Evolutionary conservation across 2,888 invertebrate genomes (phyloP), one percentile per base, ranked within the genome.

Genomic region (Drosophila cognata): DNA sequence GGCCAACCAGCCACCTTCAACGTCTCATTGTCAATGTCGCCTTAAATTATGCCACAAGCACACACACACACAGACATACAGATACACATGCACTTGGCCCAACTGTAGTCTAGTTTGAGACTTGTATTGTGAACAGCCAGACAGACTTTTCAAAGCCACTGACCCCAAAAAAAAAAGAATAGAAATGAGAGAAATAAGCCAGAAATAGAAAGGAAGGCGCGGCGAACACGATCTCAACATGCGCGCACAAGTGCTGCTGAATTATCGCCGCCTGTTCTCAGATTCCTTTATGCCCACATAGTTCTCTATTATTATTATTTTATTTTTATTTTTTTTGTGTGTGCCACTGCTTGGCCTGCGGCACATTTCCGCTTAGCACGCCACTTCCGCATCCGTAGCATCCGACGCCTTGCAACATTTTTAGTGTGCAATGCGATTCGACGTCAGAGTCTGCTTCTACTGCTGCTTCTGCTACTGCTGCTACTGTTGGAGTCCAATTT

Each of bases 11-110:
- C 38, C 38, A 41, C 5, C 57, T 43, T 43, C 31, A 57, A 31
- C 57, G 79, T 80, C 78, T 89, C 91, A 89, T 84, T 88, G 89
- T 82, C 89, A 89, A 90, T 89, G 89, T 86, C 89, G 89, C 71
- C 76, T 84, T 83, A 90, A 88, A 88, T 86, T 86, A 88, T 88
- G 88, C 81, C 82, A 71, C 68, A 88, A 58, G 41, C 52, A 65
- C 21, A 18, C 41, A 52, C 21, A 21, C 31, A 13, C 5, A 50
- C 33, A n/a, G n/a, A 13, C 11, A 18, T 28, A 46, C 18, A n/a
- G 13, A 43, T 13, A 13, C 16, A 61, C 35, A 31, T 31, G 50
- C 21, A 25, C 21, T 46, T 43, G 51, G 31, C 35, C 53, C 56
- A 75, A 71, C 62, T 71, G 68, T 86, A 87, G 77, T 84, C 81